These are phyloP conservation scores for Tragopan temminckii DNA, from an alignment of 2,797 vertebrate genomes.

Conservation along the genomic window DNA sequence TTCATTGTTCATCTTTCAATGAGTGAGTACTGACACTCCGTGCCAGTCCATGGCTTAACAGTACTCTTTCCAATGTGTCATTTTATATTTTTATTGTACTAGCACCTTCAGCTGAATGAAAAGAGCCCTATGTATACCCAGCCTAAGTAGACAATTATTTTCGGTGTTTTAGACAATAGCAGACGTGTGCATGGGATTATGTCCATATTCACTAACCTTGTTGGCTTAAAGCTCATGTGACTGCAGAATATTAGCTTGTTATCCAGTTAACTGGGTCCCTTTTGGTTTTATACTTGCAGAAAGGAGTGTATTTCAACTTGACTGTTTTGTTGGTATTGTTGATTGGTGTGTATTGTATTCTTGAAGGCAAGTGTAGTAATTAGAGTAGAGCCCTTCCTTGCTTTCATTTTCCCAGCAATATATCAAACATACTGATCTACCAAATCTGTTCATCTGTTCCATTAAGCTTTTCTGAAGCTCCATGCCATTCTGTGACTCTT, in stretches of 20 bases:
- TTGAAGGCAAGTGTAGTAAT: not conserved
- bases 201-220: not conserved
- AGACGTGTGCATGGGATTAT: not conserved
- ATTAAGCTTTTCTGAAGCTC: not conserved
- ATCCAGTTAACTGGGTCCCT: not conserved
- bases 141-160: not conserved
- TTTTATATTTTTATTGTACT: not conserved
- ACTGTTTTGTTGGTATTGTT: not conserved
- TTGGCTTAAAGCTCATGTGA: not conserved
- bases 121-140: not conserved
- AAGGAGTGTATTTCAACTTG: not conserved
- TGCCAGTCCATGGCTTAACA: not conserved
- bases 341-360: not conserved
- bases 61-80: not conserved
- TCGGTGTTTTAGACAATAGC: not conserved
- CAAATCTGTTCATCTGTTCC: not conserved
- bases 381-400: not conserved
- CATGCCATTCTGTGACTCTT: not conserved
- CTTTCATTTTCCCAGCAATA: not conserved
- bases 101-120: not conserved
- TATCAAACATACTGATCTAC: not conserved
- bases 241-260: not conserved
- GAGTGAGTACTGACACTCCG: not conserved
- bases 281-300: not conserved
- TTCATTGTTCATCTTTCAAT: not conserved